Conservation (phyloP, 2,888 invertebrate species). For the Seladonia tumulorum region DNA sequence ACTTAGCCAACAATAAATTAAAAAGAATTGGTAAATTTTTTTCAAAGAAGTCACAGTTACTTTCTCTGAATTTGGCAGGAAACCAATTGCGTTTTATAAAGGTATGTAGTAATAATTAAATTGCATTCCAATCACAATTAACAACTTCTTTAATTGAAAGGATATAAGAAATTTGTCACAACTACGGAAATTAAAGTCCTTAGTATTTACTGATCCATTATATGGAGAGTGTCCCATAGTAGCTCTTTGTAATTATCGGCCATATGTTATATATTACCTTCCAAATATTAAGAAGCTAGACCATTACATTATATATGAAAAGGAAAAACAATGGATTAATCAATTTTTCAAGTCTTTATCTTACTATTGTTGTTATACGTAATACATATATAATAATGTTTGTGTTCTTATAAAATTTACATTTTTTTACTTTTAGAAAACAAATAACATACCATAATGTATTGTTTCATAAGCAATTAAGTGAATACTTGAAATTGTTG, state of each 20-base stretch:
- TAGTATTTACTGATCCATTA: conserved; percentile 68
- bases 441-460: conserved; percentile 61
- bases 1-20: conserved; percentile 70
- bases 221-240: conserved; percentile 71
- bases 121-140: conserved; percentile 1
- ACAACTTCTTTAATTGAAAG: conserved; percentile 48
- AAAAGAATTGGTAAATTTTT: conserved; percentile 57
- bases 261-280: conserved; percentile 60
- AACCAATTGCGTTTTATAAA: conserved; percentile 62
- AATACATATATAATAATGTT: conserved; percentile 1
- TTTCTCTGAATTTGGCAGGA: conserved; percentile 66
- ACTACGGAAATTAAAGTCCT: conserved; percentile 58
- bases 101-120: conserved; percentile 51
- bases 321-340: conserved; percentile 56
- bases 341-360: conserved; percentile 56
- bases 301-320: conserved; percentile 56
- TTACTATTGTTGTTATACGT: background rate
- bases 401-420: background rate
- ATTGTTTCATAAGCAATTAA: conserved; percentile 57
- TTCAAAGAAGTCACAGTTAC: conserved; percentile 53
- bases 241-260: conserved; percentile 68
- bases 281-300: conserved; percentile 65
- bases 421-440: conserved; percentile 54
- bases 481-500: conserved; percentile 29
- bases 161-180: conserved; percentile 61